phyloP scores from a whole-genome alignment of 2,113 vertebrate genomes.

The Ailuropoda melanoleuca region DNA sequence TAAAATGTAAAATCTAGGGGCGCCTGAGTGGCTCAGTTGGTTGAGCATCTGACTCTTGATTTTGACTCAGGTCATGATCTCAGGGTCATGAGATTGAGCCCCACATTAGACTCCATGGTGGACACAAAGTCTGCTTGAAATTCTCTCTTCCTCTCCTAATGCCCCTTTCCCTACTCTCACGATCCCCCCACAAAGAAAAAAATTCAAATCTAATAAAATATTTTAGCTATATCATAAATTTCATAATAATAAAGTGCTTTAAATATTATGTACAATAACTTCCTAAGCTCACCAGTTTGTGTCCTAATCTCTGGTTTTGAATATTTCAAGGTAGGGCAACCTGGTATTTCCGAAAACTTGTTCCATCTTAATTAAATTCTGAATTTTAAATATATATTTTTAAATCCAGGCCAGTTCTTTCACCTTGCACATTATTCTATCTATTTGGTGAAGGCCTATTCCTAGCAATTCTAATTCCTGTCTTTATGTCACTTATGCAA shows the following conservation, averaged over 20 bases:
- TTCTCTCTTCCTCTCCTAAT: not conserved
- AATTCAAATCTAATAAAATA: not conserved
- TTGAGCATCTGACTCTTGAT: not conserved
- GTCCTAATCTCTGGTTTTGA: not conserved
- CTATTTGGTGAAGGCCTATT: not conserved
- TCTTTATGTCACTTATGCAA: not conserved
- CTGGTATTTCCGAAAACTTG: not conserved
- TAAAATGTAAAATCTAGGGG: not conserved
- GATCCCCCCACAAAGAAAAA: not conserved
- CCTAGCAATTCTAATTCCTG: not conserved
- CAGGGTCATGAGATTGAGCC: not conserved
- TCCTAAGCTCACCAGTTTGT: not conserved
- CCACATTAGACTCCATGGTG: not conserved
- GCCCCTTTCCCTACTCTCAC: not conserved
- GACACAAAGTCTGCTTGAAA: not conserved
- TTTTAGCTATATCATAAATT: not conserved
- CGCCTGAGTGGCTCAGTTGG: not conserved
- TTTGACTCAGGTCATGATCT: not conserved
- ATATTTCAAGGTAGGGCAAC: not conserved
- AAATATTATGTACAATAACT: not conserved
- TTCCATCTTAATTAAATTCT: not conserved
- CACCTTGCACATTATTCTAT: not conserved
- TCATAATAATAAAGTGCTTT: not conserved
- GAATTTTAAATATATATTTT: not conserved
- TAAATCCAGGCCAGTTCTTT: not conserved